Evolutionary conservation across 1,140 invertebrate genomes (phyloP), one percentile per base, ranked within the genome.

Genomic region (Drosophila biarmipes): DNA sequence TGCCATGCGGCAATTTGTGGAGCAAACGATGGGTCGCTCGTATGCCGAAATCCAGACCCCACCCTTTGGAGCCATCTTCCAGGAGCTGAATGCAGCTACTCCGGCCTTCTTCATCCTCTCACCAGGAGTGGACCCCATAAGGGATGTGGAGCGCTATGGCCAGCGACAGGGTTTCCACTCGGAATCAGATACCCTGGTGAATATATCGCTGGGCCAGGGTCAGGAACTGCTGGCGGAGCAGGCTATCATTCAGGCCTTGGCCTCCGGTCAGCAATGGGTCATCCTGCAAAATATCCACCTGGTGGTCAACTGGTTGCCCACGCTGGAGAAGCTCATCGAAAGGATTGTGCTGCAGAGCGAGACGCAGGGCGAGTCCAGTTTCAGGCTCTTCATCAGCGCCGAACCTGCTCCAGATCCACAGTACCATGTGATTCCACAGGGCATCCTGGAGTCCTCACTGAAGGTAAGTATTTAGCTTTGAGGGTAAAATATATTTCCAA

Each of bases 21-120:
- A 98, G 92, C 97, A 99, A 91, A 97, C 97, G 73, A 93, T 99
- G 45, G 98, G 98, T 0, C 93, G 93, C 1, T 96, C 97, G 79
- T 99, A 96, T 91, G 94, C 96, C 4, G 95, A 97, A 89, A 95
- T 95, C 17, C 94, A 96, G 73, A 94, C 95, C 15, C 94, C 97
- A 0, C 94, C 96, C 11, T 97, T 99, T 92, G 94, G 95, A 34
- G 97, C 97, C 91, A 97, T 97, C 0, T 98, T 94, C 86, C 95
- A 97, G 92, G 98, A 99, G 92, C 96, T 96, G 1, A 96, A 95
- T 53, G 94, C 96, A 12, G 94, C 94, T 1, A 98, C 97, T 0
- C 97, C 98, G 0, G 95, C 98, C 17, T 98, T 99, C 92, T 99
- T 99, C 82, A 98, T 99, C 78, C 93, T 99, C 5, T 99, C 98